Evolutionary conservation across 2,113 vertebrate species (phyloP), one percentile per base, ranked within the genome.

Genomic region (Thinocorus orbignyianus): DNA sequence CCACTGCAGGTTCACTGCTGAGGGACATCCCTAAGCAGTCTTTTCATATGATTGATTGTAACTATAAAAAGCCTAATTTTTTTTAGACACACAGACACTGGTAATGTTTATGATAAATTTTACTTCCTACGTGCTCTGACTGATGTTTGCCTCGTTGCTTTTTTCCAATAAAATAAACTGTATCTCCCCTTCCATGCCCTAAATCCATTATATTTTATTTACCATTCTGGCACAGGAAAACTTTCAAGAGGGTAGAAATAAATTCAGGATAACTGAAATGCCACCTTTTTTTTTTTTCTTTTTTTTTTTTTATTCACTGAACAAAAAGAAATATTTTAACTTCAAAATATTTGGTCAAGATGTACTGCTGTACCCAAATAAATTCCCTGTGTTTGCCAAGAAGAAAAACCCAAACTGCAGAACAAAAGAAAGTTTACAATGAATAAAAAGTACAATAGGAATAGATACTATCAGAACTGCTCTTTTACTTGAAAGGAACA

Each of bases 401-500:
- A 28, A 84, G n/a, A 62, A 42, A 81, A 82, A 60, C 17, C 1
- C 28, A 92, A 41, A 6, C 57, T 35, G 30, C 23, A 85, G 79
- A 92, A 65, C n/a, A 86, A 85, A 83, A 80, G 74, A 48, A 81
- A 88, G 60, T 84, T 92, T 92, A 78, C 70, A 91, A 88, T 69
- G 28, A 94, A 89, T 90, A 95, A 84, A 55, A 92, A 82, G 72
- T 84, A 88, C 70, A 81, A 48, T 69, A 64, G 51, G 13, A 80
- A 39, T 69, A 93, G 90, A 85, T 95, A 46, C 33, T 90, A 94
- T 94, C 93, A 90, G 85, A 86, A 65, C 64, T 58, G 42, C 48
- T 78, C 58, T 83, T 89, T 88, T 66, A 41, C 72, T 96, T 87
- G n/a, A 91, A 96, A 94, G 41, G 55, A 96, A 84, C 71, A 52